phyloP scores from a whole-genome alignment of 2,888 invertebrate genomes.

The Cataglyphis altisquamis region DNA sequence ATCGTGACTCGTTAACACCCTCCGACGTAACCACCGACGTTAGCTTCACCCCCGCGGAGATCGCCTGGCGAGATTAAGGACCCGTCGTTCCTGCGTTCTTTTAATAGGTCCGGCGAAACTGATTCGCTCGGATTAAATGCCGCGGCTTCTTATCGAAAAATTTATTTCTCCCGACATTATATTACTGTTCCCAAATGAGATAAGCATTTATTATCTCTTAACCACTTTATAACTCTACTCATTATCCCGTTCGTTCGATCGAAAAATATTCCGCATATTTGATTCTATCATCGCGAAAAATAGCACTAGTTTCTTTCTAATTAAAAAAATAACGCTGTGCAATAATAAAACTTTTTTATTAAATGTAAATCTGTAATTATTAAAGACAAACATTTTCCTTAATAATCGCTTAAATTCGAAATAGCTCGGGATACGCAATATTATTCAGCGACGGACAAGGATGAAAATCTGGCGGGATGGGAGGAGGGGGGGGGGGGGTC shows the following conservation, averaged over 20 bases:
- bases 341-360: background rate
- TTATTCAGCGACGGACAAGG: background rate
- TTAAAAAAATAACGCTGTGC: background rate
- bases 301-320: background rate
- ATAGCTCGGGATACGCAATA: background rate
- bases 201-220: background rate
- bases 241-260: background rate
- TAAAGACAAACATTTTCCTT: background rate
- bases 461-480: background rate
- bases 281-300: background rate
- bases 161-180: constrained; percentile 32
- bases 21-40: constrained; percentile 63
- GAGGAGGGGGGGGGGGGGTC: background rate
- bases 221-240: background rate
- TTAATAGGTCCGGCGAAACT: constrained; percentile 48
- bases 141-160: constrained; percentile 37
- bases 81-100: constrained; percentile 42
- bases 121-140: constrained; percentile 48
- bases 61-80: constrained; percentile 50
- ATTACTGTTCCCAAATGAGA: background rate
- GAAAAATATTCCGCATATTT: background rate
- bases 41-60: constrained; percentile 60
- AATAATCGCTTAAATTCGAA: background rate
- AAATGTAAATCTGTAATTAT: background rate
- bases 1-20: constrained; percentile 79